Conservation (phyloP, 2,113 vertebrate genomes). For the Miniopterus natalensis region DNA sequence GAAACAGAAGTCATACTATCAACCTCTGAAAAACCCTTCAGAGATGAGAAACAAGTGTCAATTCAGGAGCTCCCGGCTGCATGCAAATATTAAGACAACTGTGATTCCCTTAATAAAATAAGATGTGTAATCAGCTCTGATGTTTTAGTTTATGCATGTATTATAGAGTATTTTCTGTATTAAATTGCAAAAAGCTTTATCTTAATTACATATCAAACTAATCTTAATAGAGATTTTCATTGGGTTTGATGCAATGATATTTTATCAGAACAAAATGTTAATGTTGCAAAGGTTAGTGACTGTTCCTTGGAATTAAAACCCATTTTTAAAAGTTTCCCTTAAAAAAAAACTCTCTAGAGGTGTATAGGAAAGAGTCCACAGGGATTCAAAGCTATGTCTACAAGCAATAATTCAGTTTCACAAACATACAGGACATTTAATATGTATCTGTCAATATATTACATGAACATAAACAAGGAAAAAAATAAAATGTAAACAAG, state of each 20-base stretch:
- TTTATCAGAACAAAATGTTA: conserved; percentile 44
- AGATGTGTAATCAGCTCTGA: neutral
- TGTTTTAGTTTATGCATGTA: neutral
- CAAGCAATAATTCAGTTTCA: conserved; percentile 16
- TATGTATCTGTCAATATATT: neutral
- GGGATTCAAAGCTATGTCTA: conserved; percentile 13
- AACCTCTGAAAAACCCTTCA: conserved; percentile 76
- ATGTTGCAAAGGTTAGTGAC: neutral
- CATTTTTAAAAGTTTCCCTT: neutral
- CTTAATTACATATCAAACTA: conserved; percentile 19
- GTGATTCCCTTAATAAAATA: conserved; percentile 55
- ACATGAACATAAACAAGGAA: neutral
- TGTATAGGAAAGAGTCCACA: neutral
- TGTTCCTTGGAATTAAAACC: conserved; percentile 45
- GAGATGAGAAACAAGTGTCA: conserved; percentile 73
- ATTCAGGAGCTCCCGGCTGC: conserved; percentile 68
- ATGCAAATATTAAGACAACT: conserved; percentile 54
- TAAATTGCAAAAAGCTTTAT: conserved; percentile 12
- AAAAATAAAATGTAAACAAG: neutral
- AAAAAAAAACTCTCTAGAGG: neutral
- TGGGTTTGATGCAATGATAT: neutral
- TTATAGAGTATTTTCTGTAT: conserved; percentile 54
- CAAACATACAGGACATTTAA: neutral
- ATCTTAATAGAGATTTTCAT: conserved; percentile 34
- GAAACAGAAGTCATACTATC: conserved; percentile 78